Evolutionary conservation across 2,888 invertebrate genomes (phyloP).

Genomic region (Reticulitermes lucifugus): DNA sequence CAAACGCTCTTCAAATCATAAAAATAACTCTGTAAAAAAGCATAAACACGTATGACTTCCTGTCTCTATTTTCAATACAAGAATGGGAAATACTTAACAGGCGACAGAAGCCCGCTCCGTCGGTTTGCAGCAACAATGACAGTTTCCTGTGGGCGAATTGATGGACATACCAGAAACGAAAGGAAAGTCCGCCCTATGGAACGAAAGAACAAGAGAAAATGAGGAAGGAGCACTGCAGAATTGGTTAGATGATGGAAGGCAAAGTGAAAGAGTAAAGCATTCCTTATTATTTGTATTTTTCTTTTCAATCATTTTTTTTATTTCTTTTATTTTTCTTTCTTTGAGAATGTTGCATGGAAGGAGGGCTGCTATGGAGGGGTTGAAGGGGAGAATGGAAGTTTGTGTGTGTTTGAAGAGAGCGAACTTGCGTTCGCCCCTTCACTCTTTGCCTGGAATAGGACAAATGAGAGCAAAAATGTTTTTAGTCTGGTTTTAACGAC

Average conservation of each 20-base stretch:
- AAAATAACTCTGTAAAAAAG: no score
- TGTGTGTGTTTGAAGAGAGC: conserved; percentile 39
- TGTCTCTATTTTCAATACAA: no score
- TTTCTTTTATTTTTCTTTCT: conserved; percentile 20
- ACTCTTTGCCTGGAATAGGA: conserved; percentile 18
- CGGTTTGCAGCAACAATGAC: not conserved
- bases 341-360: not conserved
- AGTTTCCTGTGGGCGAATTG: conserved; percentile 22
- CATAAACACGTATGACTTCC: no score
- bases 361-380: conserved; percentile 13
- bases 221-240: not conserved
- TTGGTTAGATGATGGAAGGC: not conserved
- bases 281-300: conserved; percentile 31
- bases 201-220: not conserved
- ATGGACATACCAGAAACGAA: conserved; percentile 13
- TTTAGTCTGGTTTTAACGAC: not conserved
- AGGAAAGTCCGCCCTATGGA: not conserved
- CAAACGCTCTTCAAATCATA: no score
- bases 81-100: no score
- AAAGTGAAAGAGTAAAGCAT: not conserved
- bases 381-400: conserved; percentile 24
- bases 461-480: conserved; percentile 13
- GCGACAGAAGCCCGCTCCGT: no score
- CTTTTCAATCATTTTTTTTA: conserved; percentile 16
- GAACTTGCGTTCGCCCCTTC: conserved; percentile 20